phyloP scores from a whole-genome alignment of 2,113 vertebrate species.

The Oxygymnocypris stewartii region DNA sequence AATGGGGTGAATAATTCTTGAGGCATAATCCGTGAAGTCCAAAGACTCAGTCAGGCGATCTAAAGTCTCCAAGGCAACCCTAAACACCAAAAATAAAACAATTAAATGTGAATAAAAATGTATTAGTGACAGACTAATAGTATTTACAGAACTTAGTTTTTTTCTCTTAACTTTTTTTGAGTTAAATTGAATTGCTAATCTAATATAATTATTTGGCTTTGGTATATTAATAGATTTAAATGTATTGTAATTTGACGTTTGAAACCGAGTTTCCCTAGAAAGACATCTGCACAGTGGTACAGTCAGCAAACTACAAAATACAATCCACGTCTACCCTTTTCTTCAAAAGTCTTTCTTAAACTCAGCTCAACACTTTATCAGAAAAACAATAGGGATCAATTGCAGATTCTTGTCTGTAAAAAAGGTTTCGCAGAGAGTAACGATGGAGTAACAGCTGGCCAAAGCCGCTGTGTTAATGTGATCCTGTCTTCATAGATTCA shows the following conservation, averaged over 20 bases:
- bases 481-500: constrained; percentile 1
- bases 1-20: constrained; percentile 95
- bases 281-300: not conserved
- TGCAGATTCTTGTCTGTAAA: constrained; percentile 12
- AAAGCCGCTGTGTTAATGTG: constrained; percentile 31
- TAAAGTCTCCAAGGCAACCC: constrained; percentile 93
- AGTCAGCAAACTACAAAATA: constrained; percentile 1
- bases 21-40: constrained; percentile 98
- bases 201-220: not conserved
- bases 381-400: constrained; percentile 27
- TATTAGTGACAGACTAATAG: not conserved
- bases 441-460: not conserved
- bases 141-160: too few species aligned
- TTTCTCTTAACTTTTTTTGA: too few species aligned
- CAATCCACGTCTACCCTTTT: not conserved
- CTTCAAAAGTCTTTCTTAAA: constrained; percentile 29
- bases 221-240: not conserved
- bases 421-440: constrained; percentile 23
- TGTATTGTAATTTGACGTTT: not conserved
- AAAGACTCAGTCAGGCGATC: constrained; percentile 94
- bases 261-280: not conserved
- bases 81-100: constrained; percentile 63
- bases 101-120: constrained; percentile 3
- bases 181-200: not conserved
- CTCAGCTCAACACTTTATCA: not conserved